Evolutionary conservation across 2,888 invertebrate species (phyloP), one percentile per base, ranked within the genome.

Genomic region (Sericinus montela): DNA sequence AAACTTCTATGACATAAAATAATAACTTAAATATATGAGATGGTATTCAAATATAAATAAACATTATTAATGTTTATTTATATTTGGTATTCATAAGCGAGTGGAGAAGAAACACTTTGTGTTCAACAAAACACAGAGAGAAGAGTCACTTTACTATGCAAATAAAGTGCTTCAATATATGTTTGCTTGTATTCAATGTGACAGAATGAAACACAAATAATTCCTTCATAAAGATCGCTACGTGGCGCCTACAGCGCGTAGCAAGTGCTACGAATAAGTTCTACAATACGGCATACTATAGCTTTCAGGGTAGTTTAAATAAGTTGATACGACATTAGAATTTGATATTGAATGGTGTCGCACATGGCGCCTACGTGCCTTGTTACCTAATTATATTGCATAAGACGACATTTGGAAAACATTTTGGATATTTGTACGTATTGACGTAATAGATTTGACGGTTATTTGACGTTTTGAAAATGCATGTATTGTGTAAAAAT

Each of bases 171-270:
- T 6, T 11, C 34, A 16, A 16, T 28, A n/a, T 29, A 13, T 46
- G 25, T 28, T 30, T 40, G 11, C 11, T 41, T 47, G 13, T 47
- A 9, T 41, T 29, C 15, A 13, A 8, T 35, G 16, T 40, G 28
- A 16, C 28, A 10, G 16, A 40, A 47, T 47, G 40, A 28, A 47
- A 47, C 7, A 47, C 28, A 47, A 38, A 47, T 28, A 32, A 25
- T 28, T 8, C 14, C 8, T 42, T 30, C 19, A 30, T 30, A 38
- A 30, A 30, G 25, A 14, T 14, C 13, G 23, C 45, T 30, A 7
- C 11, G 15, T 2, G 29, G 10, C 14, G 29, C 23, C 38, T 29
- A 23, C 38, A 30, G 5, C 1, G 36, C 39, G 39, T 45, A 40
- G 39, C 28, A 19, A 40, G 13, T 11, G 28, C 40, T 47, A 41